phyloP scores from a whole-genome alignment of 2,113 vertebrate genomes.

The Lontra canadensis region DNA sequence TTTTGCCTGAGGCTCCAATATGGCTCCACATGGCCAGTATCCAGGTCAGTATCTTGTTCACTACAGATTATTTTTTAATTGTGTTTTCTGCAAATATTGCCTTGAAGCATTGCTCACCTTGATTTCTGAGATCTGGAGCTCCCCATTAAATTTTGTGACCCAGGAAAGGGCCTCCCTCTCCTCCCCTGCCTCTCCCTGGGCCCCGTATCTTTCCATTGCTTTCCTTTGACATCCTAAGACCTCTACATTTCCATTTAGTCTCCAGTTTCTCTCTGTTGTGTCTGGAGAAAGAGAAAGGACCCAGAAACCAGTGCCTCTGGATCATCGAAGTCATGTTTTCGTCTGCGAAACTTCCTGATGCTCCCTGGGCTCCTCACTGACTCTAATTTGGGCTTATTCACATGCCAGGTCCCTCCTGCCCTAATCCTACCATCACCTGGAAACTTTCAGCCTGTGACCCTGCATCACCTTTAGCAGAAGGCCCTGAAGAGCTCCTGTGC shows the following conservation, averaged over 20 bases:
- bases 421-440: neutral
- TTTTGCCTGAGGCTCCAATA: neutral
- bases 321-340: neutral
- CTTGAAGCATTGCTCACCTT: neutral
- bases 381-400: too few species aligned
- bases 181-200: accelerated
- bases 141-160: neutral
- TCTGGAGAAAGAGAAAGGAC: neutral
- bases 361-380: neutral
- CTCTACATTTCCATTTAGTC: neutral
- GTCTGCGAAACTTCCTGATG: neutral
- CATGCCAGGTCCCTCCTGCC: neutral
- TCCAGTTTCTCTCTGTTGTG: neutral
- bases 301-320: neutral
- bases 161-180: neutral
- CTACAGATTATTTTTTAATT: neutral
- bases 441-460: neutral
- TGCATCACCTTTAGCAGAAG: neutral
- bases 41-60: neutral
- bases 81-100: neutral
- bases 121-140: neutral
- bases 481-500: neutral
- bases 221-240: neutral
- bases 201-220: neutral
- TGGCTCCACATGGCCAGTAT: neutral